These are phyloP conservation scores for Galleria mellonella DNA, from an alignment of 1,140 invertebrate species.

Conservation along the genomic window DNA sequence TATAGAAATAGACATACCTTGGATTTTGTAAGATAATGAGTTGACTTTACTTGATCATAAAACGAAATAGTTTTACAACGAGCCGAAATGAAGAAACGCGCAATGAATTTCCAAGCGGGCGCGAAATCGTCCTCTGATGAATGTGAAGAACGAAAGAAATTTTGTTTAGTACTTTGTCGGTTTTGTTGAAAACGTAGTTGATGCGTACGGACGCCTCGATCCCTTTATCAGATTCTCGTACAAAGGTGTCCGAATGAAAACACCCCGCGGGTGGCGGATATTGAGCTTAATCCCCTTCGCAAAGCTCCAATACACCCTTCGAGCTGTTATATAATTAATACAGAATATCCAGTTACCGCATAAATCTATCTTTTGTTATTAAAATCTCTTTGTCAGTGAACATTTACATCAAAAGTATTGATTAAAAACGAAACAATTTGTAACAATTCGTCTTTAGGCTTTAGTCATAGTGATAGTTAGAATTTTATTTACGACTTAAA, in stretches of 20 bases:
- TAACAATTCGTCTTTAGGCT: too few species aligned
- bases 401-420: too few species aligned
- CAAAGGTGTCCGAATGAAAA: constrained; percentile 27
- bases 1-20: background rate
- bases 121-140: background rate
- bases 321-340: constrained; percentile 20
- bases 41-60: constrained; percentile 1
- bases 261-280: constrained; percentile 18
- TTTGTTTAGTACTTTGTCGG: constrained; percentile 9
- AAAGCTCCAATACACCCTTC: constrained; percentile 10
- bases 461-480: too few species aligned
- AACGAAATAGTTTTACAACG: background rate
- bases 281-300: constrained; percentile 15
- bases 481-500: too few species aligned
- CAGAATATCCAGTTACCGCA: constrained; percentile 17
- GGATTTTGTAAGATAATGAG: constrained; percentile 2
- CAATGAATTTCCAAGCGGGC: background rate
- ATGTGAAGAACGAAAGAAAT: constrained; percentile 2
- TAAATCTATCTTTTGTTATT: constrained; percentile 24
- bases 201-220: constrained; percentile 5
- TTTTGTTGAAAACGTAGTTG: constrained; percentile 11
- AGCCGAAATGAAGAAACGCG: background rate
- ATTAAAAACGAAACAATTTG: too few species aligned
- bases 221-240: constrained; percentile 20
- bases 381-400: constrained; percentile 4